Conservation (phyloP, 2,113 vertebrate genomes). For the Caranx melampygus region DNA sequence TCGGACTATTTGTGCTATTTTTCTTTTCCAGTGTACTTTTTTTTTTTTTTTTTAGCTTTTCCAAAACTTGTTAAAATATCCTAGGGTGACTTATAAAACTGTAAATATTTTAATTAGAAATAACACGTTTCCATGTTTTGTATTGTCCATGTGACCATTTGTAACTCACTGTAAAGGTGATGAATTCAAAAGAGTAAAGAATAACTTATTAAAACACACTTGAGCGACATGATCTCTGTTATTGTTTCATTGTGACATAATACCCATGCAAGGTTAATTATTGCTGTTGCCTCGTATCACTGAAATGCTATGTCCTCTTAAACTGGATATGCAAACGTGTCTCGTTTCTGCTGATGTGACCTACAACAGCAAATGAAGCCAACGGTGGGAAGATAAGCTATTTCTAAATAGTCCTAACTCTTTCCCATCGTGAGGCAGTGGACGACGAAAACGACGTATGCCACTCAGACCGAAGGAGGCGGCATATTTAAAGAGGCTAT, state of each 20-base stretch:
- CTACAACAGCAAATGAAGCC: too few relatives aligned
- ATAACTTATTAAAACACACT: slow-evolving; percentile 2
- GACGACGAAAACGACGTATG: too few relatives aligned
- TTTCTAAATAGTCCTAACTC: too few relatives aligned
- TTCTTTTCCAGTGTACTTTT: not conserved
- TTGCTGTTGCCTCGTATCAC: not conserved
- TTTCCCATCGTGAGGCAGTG: too few relatives aligned
- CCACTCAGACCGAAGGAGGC: too few relatives aligned
- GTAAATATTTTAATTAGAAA: slow-evolving; percentile 36
- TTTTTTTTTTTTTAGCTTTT: not conserved
- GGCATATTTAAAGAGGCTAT: too few relatives aligned
- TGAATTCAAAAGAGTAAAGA: not conserved
- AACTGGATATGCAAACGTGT: too few relatives aligned
- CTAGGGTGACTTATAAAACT: not conserved
- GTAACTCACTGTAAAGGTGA: slow-evolving; percentile 14
- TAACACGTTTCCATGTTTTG: slow-evolving; percentile 5
- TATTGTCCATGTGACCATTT: slow-evolving; percentile 21
- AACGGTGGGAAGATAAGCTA: too few relatives aligned
- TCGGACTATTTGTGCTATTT: not conserved
- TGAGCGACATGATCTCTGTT: not conserved
- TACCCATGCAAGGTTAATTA: not conserved
- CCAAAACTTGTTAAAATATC: not conserved
- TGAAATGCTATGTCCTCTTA: not conserved
- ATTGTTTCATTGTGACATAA: not conserved
- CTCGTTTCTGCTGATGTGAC: too few relatives aligned